Evolutionary conservation across 2,888 invertebrate species (phyloP).

Genomic region (Caenorhabditis afra): DNA sequence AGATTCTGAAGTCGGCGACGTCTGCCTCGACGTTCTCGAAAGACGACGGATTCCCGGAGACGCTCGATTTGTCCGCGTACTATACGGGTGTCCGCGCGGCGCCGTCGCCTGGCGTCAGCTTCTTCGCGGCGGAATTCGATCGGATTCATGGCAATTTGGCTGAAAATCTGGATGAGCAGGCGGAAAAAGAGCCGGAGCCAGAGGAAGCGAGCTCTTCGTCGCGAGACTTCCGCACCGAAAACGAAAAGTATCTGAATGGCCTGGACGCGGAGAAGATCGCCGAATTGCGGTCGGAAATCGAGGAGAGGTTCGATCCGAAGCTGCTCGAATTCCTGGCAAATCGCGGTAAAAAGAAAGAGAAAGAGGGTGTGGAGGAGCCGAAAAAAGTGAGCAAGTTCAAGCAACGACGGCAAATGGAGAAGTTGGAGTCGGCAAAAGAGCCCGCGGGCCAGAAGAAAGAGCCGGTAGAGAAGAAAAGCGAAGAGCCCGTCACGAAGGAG

Average conservation of each 20-base stretch:
- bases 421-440: slow-evolving; percentile 2
- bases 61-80: slow-evolving; percentile 70
- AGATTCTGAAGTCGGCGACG: slow-evolving; percentile 9
- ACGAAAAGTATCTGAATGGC: slow-evolving; percentile 52
- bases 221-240: slow-evolving; percentile 41
- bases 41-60: slow-evolving; percentile 76
- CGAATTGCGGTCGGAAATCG: slow-evolving; percentile 65
- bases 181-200: slow-evolving; percentile 21
- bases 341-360: slow-evolving; percentile 54
- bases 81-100: slow-evolving; percentile 25
- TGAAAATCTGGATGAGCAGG: slow-evolving; percentile 46
- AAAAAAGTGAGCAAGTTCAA: slow-evolving; percentile 45
- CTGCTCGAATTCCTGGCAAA: slow-evolving; percentile 68
- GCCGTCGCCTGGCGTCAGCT: slow-evolving; percentile 66
- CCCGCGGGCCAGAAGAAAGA: slow-evolving; percentile 5
- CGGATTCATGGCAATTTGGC: slow-evolving; percentile 66
- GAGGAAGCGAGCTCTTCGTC: slow-evolving; percentile 8
- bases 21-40: slow-evolving; percentile 56
- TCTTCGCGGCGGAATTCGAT: slow-evolving; percentile 76
- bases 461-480: slow-evolving; percentile 12
- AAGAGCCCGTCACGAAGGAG: neutral
- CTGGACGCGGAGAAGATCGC: slow-evolving; percentile 68
- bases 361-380: slow-evolving; percentile 21
- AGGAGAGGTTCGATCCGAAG: slow-evolving; percentile 69
- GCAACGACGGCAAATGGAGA: slow-evolving; percentile 11